Evolutionary conservation across 2,113 vertebrate species (phyloP), one percentile per base, ranked within the genome.

Genomic region (Lasiurus cinereus): DNA sequence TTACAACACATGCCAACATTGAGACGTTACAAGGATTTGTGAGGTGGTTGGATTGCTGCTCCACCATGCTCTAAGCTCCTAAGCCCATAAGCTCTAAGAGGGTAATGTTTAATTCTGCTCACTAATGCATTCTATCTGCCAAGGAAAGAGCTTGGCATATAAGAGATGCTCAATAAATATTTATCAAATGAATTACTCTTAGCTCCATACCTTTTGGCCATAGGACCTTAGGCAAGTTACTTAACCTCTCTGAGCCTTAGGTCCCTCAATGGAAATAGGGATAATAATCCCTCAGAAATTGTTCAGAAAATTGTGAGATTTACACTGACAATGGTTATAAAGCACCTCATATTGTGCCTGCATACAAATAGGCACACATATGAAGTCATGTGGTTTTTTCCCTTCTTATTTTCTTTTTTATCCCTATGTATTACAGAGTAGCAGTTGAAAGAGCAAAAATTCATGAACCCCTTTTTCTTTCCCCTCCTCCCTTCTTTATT

Each of bases 251-350:
- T 29, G 19, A 76, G n/a, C 13, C 70, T 93, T 52, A 78, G 24
- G 74, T 83, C 12, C 43, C 24, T 83, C 59, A 16, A 56, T 90
- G n/a, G 82, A 93, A 73, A 90, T 77, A 48, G 59, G 15, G 33
- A 73, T 56, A 54, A 91, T 50, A 83, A 88, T 72, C 33, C 19
- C 3, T 12, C 39, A 73, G 39, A 39, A 39, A 39, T 39, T 39
- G 39, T 9, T 91, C 33, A 83, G 64, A 79, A 95, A 66, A 91
- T 2, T 74, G 46, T 94, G 43, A 36, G 24, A 78, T 48, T 83
- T 88, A 15, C 46, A 19, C 29, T 31, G 33, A 46, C 59, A 83
- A 1, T 19, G 8, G 5, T 29, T 67, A 14, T 52, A 36, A 67
- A 90, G 56, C 22, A 67, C 27, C 16, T 31, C 24, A 1, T 1